Base-by-base conservation (phyloP, 2,888 invertebrate species). In the Brachypterus glaber region DNA sequence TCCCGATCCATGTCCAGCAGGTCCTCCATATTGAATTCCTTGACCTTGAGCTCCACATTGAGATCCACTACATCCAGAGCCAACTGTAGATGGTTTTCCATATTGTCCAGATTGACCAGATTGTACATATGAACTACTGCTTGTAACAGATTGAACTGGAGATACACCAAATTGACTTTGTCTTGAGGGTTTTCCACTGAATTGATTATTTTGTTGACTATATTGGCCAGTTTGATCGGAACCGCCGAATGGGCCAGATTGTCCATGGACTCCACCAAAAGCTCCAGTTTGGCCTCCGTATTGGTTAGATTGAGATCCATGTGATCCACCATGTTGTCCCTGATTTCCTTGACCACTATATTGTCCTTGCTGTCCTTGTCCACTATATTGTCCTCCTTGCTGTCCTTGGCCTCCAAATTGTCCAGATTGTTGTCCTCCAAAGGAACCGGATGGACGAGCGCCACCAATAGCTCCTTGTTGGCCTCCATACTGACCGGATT, bases 361-460 rank as follows among this genome's bases (percentile, higher is more conserved):
- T n/a, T 13, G 4, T 5, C 5, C 12, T 24, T 24, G 30, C 7
- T 7, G 7, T n/a, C 8, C 18, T 17, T 12, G 29, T 9, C 26
- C 26, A 12, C 16, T 16, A 17, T 24, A 4, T 29, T 39, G 39
- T 8, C 33, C 30, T 11, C 12, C n/a, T 7, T 9, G 30, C 11
- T 8, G 12, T 5, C 17, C 17, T 9, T 7, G 15, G 32, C 9
- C 8, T 29, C 14, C 5, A 30, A 27, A 25, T 1, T 16, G 9
- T 25, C 25, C 35, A 16, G 27, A 18, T 16, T 13, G n/a, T 7
- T 17, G 27, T 18, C 18, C 17, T 32, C 37, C 11, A n/a, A n/a
- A n/a, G 43, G 41, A 35, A 46, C 43, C 13, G 47, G 44, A 26
- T 41, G 40, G n/a, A 40, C 40, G 7, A 38, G 35, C 30, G 39